Evolutionary conservation across 2,888 invertebrate genomes (phyloP).

Genomic region (Tortrix viridana): DNA sequence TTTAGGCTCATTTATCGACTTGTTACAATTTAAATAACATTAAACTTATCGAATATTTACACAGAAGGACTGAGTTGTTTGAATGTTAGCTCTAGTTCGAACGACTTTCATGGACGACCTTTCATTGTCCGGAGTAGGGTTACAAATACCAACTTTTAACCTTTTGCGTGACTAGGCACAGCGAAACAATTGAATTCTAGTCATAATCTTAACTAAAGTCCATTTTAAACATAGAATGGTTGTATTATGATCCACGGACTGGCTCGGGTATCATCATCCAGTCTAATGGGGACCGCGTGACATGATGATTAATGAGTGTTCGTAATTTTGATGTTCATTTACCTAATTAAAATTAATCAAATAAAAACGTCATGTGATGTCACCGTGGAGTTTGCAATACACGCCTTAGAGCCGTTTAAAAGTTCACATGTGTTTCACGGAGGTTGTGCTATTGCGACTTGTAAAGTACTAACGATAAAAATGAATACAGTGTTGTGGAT

Average conservation of each 20-base stretch:
- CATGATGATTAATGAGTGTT: constrained; percentile 51
- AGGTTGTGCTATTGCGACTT: constrained; percentile 43
- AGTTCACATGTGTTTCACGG: constrained; percentile 57
- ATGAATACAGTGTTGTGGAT: constrained; percentile 49
- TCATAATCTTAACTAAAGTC: too few species aligned
- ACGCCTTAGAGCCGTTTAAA: constrained; percentile 56
- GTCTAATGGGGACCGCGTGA: constrained; percentile 69
- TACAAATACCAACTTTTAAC: constrained; percentile 54
- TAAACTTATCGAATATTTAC: constrained; percentile 15
- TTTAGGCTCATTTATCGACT: constrained; percentile 71
- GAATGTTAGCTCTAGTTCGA: constrained; percentile 10
- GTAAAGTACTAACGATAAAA: constrained; percentile 24
- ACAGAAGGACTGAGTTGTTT: constrained; percentile 11
- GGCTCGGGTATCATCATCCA: constrained; percentile 24
- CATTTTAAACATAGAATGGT: too few species aligned
- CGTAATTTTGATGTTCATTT: constrained; percentile 60
- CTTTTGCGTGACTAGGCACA: constrained; percentile 42
- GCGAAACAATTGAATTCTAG: too few species aligned
- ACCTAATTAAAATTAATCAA: constrained; percentile 67
- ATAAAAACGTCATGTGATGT: constrained; percentile 61
- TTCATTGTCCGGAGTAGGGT: constrained; percentile 39
- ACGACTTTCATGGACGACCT: constrained; percentile 36
- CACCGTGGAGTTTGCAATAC: constrained; percentile 60
- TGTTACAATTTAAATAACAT: constrained; percentile 51
- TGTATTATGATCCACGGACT: constrained; percentile 4